Evolutionary conservation across 2,888 invertebrate genomes (phyloP), one percentile per base, ranked within the genome.

Genomic region (Atrina japonica): DNA sequence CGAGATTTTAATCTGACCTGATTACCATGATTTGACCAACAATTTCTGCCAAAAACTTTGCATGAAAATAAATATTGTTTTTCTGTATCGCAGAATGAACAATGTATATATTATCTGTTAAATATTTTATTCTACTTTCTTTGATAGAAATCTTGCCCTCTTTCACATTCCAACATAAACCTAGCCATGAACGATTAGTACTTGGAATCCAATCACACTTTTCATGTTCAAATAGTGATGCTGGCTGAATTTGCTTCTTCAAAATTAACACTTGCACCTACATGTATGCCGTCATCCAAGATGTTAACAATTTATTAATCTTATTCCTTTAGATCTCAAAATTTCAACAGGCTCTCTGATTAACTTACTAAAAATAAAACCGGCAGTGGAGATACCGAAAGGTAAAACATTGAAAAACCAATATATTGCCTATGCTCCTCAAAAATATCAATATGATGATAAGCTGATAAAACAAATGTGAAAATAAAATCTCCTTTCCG

Each of bases 391-490:
- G n/a, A 64, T 68, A 6, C 68, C 68, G 35, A 56, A 68, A 64
- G 52, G 52, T n/a, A 14, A 11, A 21, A 21, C 30, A 30, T 25
- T 41, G 18, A 58, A 58, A 11, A 50, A 23, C 58, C 63, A 14
- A 67, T 27, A 58, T 29, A 71, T 30, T 56, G 11, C 56, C 64
- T 23, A 55, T 73, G 66, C 14, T 59, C 45, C 16, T 30, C 45
- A 47, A 41, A 60, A 14, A 66, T 70, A 18, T 70, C 64, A 7
- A 70, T 45, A 59, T 70, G 74, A 64, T 70, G 70, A 27, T 70
- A 69, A 11, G 50, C 49, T 27, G 53, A 60, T 21, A 69, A 30
- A 45, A 64, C 73, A 45, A 47, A 73, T 3, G 53, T 61, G 55
- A 73, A 69, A 16, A 73, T 23, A 50, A 59, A 73, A 47, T 71